Conservation (phyloP, 2,888 invertebrate species). For the Linyphia triangularis region DNA sequence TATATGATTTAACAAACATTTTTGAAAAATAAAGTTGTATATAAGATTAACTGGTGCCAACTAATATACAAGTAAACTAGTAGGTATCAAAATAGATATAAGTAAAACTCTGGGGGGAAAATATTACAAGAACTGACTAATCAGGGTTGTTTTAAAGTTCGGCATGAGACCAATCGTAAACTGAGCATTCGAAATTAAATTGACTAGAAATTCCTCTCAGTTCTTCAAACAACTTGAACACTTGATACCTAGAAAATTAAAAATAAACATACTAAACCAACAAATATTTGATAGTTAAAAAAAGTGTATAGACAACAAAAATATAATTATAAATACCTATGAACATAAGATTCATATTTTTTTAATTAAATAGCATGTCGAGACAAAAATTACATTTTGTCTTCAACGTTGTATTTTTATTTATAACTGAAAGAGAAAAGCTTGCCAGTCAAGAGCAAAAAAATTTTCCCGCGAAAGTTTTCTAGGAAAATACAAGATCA, state of each 20-base stretch:
- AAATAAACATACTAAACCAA: not conserved
- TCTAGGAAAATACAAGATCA: not conserved
- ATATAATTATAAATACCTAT: not conserved
- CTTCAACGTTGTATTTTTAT: not conserved
- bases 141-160: constrained; percentile 71
- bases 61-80: not conserved
- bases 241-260: not conserved
- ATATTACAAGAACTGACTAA: not conserved
- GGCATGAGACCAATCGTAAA: constrained; percentile 66
- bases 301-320: not conserved
- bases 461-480: constrained; percentile 8
- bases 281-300: not conserved
- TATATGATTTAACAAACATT: not conserved
- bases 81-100: not conserved
- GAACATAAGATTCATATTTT: not conserved
- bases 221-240: not conserved
- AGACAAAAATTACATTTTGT: not conserved
- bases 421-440: not conserved
- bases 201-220: not conserved
- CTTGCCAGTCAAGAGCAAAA: not conserved
- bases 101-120: not conserved
- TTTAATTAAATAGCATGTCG: not conserved
- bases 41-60: not conserved
- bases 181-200: constrained; percentile 63
- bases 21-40: not conserved